Conservation (phyloP, 1,140 invertebrate genomes). For the Eupristina koningsbergeri region DNA sequence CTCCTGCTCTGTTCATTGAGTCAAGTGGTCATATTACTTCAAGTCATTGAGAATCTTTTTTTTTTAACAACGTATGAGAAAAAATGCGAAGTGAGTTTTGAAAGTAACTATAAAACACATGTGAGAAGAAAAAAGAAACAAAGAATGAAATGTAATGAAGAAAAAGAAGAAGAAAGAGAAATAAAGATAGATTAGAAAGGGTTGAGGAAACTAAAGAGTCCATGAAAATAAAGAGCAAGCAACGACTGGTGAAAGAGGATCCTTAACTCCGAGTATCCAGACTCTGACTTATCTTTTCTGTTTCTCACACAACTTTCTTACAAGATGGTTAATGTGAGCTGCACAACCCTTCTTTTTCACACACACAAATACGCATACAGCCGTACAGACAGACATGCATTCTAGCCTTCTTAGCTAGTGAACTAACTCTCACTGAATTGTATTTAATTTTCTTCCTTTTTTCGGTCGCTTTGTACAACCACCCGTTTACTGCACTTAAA, state of each 20-base stretch:
- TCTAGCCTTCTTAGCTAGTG: background rate
- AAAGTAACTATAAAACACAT: background rate
- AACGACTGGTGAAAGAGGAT: conserved; percentile 14
- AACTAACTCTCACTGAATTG: background rate
- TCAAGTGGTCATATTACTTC: background rate
- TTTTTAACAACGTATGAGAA: background rate
- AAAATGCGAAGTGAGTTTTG: background rate
- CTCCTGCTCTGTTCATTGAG: background rate
- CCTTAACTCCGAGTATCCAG: background rate
- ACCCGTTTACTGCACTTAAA: background rate
- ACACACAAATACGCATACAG: too few relatives aligned
- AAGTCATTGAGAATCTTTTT: too few relatives aligned
- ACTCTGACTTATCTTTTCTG: background rate
- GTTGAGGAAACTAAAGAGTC: background rate
- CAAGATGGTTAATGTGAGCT: background rate
- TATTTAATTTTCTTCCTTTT: conserved; percentile 21
- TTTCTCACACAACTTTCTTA: background rate
- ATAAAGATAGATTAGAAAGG: background rate
- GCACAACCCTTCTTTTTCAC: background rate
- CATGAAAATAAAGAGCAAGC: conserved; percentile 44
- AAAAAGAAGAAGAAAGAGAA: background rate
- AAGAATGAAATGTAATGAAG: background rate
- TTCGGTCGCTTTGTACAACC: background rate
- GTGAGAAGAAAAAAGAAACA: background rate
- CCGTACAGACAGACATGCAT: too few relatives aligned